These are phyloP conservation scores for Clitarchus hookeri DNA, from an alignment of 2,888 invertebrate genomes.

Conservation along the genomic window DNA sequence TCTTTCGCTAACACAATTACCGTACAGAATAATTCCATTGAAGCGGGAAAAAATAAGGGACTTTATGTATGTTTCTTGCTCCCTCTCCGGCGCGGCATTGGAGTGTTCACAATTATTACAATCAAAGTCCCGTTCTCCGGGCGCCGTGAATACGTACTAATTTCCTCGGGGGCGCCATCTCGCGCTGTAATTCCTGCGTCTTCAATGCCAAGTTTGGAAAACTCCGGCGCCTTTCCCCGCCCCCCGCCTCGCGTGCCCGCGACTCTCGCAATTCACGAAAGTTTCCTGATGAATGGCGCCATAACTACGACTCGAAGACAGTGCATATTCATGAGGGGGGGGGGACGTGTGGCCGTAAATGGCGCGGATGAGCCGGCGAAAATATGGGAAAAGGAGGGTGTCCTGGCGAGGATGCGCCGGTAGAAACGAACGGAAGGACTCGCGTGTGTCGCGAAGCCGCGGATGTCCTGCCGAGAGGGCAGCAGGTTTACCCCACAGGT, in stretches of 20 bases:
- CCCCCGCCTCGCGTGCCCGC: neutral
- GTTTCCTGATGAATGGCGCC: constrained; percentile 39
- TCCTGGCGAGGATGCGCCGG: neutral
- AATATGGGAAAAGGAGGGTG: neutral
- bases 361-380: neutral
- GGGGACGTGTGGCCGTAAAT: neutral
- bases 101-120: constrained; percentile 43
- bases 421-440: neutral
- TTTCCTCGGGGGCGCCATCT: constrained; percentile 36
- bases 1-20: constrained; percentile 40
- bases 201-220: constrained; percentile 42
- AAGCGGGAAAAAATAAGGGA: constrained; percentile 16
- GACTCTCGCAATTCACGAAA: constrained; percentile 37
- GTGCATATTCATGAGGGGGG: constrained; percentile 34
- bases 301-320: constrained; percentile 34
- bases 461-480: too few relatives aligned
- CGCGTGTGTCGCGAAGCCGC: too few relatives aligned
- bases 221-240: constrained; percentile 27
- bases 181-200: constrained; percentile 39
- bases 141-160: constrained; percentile 40
- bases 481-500: too few relatives aligned
- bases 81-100: constrained; percentile 30
- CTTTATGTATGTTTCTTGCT: neutral
- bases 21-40: constrained; percentile 41
- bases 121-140: constrained; percentile 41